These are phyloP conservation scores for Masnerella sp. DNA, from an alignment of 2,888 invertebrate genomes.

Conservation along the genomic window DNA sequence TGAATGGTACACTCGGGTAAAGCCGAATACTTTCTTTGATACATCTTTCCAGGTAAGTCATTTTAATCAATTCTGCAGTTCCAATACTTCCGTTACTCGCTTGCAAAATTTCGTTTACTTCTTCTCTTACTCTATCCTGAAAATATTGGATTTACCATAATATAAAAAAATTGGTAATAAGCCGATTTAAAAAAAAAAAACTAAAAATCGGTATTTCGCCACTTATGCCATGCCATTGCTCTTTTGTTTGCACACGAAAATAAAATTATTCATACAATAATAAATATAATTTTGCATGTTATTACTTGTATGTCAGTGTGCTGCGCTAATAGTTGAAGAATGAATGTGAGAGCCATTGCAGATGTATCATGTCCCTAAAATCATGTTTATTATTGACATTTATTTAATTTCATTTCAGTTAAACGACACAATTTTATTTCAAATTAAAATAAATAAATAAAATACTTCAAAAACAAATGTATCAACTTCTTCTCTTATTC, in stretches of 20 bases:
- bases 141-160: too few relatives aligned
- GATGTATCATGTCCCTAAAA: constrained; percentile 82
- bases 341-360: constrained; percentile 79
- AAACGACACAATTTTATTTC: not conserved
- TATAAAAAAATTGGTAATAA: too few relatives aligned
- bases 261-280: too few relatives aligned
- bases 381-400: not conserved
- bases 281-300: too few relatives aligned
- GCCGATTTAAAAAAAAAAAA: too few relatives aligned
- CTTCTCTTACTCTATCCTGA: constrained; percentile 21
- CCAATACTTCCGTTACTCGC: constrained; percentile 15
- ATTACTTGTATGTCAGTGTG: constrained; percentile 74
- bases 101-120: constrained; percentile 20
- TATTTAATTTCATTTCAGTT: not conserved
- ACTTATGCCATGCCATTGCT: too few relatives aligned
- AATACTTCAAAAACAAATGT: constrained; percentile 29
- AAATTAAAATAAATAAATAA: not conserved
- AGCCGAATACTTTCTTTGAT: constrained; percentile 36
- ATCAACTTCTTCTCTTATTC: constrained; percentile 32
- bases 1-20: constrained; percentile 29
- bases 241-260: too few relatives aligned
- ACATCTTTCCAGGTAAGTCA: constrained; percentile 33
- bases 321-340: constrained; percentile 79
- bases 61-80: constrained; percentile 14
- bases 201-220: too few relatives aligned